Evolutionary conservation across 2,113 vertebrate species (phyloP), one percentile per base, ranked within the genome.

Genomic region (Coptodon rendalli): DNA sequence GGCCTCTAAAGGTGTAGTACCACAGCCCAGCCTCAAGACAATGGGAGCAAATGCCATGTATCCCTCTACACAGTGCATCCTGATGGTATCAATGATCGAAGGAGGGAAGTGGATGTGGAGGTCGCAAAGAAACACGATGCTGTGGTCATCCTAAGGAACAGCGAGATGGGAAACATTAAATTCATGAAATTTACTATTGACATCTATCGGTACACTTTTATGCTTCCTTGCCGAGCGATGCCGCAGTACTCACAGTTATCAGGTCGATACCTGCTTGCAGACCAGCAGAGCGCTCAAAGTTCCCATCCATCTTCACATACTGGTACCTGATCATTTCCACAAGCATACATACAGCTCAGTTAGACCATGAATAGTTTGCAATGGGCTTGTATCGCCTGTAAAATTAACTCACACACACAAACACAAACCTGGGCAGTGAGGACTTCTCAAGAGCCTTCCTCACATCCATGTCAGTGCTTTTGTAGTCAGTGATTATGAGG

Each of bases 81-180:
- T 97, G 89, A 99, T 96, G 1, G 95, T 95, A 29, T 99, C 98
- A 0, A 98, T 96, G 85, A 99, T 92, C 14, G 96, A 96, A 7
- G 95, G 81, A 1, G 98, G 99, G 87, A 99, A 99, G 89, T 97
- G 95, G 93, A 99, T 97, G 93, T 99, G 99, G 13, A 99, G 97
- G 93, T 99, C 98, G 8, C 98, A 99, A n/a, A 99, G 97, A 95
- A 99, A 99, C 83, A 99, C 36, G 57, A 99, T 99, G 95, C 98
- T 99, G 95, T 98, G 97, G 0, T 97, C 89, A 92, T 99, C 98
- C 99, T 99, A 92, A 45, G 89, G 79, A 19, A 87, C 13, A 78
- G 36, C 3, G 11, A 63, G 9, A 9, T 52, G 56, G 12, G 5
- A 80, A 38, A 10, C 1, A 40, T 63, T 34, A 19, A 29, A 38